These are phyloP conservation scores for Dryadula phaetusa DNA, from an alignment of 2,888 invertebrate genomes.

Conservation along the genomic window DNA sequence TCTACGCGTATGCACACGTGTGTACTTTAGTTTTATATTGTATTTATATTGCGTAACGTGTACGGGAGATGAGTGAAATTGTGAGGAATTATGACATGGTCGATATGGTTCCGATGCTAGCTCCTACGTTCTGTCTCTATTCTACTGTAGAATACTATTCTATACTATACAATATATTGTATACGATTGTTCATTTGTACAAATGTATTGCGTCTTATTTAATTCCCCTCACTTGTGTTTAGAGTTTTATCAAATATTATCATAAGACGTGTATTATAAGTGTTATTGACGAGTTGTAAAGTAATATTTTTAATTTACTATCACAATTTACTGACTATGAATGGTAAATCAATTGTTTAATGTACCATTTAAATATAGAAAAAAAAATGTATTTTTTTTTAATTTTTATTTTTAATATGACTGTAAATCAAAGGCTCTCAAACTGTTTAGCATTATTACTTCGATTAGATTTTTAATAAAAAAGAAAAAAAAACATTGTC, in stretches of 20 bases:
- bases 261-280: slow-evolving; percentile 15
- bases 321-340: not conserved
- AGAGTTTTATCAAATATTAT: slow-evolving; percentile 24
- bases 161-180: slow-evolving; percentile 26
- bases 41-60: slow-evolving; percentile 26
- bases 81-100: slow-evolving; percentile 8
- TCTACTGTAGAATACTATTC: slow-evolving; percentile 16
- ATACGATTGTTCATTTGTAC: slow-evolving; percentile 39
- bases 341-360: not conserved
- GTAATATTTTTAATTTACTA: not conserved
- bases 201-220: slow-evolving; percentile 36
- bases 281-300: slow-evolving; percentile 7
- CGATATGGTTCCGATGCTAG: slow-evolving; percentile 19
- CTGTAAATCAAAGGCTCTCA: not conserved
- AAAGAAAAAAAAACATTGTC: not conserved
- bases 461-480: not conserved
- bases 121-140: slow-evolving; percentile 5
- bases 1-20: slow-evolving; percentile 24
- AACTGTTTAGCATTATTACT: not conserved
- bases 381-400: not conserved
- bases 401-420: slow-evolving; percentile 2
- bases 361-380: not conserved
- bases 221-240: slow-evolving; percentile 21
- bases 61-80: not conserved
- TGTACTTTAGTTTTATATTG: slow-evolving; percentile 31